A percentile compares a stretch with the other conserved stretches of the same genome.
These are phyloP conservation scores for Drosophila subobscura DNA, from an alignment of 1,140 invertebrate genomes.

Conservation along the genomic window DNA sequence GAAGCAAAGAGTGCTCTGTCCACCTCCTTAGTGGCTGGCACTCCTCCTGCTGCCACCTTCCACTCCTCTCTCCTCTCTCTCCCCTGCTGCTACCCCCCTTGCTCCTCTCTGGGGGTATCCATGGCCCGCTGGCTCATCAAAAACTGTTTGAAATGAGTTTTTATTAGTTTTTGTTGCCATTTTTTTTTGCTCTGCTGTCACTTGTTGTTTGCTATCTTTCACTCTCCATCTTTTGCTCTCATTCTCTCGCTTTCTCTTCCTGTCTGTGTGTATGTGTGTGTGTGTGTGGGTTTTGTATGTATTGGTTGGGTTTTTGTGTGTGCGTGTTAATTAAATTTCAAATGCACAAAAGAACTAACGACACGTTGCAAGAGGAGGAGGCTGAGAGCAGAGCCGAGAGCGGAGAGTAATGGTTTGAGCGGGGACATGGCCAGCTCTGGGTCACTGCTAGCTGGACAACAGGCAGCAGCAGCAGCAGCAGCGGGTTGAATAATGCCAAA, in stretches of 20 bases:
- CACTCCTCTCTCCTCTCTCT: neutral
- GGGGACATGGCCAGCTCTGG: no score
- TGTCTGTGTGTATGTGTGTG: conserved; percentile 9
- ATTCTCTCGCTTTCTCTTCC: neutral
- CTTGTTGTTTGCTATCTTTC: conserved; percentile 52
- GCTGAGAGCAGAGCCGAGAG: neutral
- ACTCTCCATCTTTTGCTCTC: conserved; percentile 9
- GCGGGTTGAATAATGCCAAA: conserved; percentile 41
- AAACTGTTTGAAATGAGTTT: conserved; percentile 77
- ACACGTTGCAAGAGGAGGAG: conserved; percentile 38
- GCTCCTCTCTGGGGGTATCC: conserved; percentile 14
- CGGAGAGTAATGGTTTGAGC: no score
- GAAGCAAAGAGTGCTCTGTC: conserved; percentile 48
- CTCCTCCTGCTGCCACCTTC: neutral
- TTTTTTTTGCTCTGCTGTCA: conserved; percentile 52
- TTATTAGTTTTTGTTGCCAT: conserved; percentile 69
- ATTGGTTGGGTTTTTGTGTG: conserved; percentile 17
- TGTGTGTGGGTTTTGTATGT: no score
- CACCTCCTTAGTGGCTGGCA: neutral
- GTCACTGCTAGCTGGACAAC: no score
- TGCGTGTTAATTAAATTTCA: conserved; percentile 79
- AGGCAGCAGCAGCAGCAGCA: no score
- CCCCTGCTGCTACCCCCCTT: neutral
- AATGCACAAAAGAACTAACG: conserved; percentile 76
- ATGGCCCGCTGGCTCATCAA: conserved; percentile 57